phyloP scores from a whole-genome alignment of 2,113 vertebrate species.

The Pungitius pungitius region DNA sequence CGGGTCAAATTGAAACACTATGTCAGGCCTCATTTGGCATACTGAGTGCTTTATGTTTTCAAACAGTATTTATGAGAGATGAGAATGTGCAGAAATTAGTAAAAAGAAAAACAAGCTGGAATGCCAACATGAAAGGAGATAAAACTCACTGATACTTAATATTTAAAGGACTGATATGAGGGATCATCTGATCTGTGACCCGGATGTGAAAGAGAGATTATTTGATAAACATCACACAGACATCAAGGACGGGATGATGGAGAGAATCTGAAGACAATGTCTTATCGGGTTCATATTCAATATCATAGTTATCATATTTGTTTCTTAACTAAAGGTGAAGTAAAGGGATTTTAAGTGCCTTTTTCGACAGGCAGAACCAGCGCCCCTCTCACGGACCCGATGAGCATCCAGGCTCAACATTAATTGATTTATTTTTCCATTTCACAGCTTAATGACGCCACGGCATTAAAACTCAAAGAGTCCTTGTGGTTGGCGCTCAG shows the following conservation, averaged over 20 bases:
- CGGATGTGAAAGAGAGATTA: not conserved
- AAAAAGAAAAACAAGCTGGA: not conserved
- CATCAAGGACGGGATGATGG: too few relatives aligned
- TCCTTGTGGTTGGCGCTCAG: conserved; percentile 3
- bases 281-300: too few relatives aligned
- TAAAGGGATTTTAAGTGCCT: too few relatives aligned
- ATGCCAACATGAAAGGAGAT: not conserved
- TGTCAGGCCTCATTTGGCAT: not conserved
- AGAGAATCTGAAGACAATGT: too few relatives aligned
- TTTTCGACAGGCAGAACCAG: not conserved
- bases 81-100: not conserved
- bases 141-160: not conserved
- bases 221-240: not conserved
- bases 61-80: too few relatives aligned
- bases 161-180: not conserved
- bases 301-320: too few relatives aligned
- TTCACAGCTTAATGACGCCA: conserved; percentile 38
- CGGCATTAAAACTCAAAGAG: not conserved
- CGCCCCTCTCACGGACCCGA: conserved; percentile 4
- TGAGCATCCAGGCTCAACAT: conserved; percentile 24
- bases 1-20: not conserved
- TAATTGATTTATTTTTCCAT: conserved; percentile 49
- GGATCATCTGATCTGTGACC: not conserved
- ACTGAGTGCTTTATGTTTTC: not conserved
- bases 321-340: too few relatives aligned